These are phyloP conservation scores for Venustoraphidia nigricollis DNA, from an alignment of 2,888 invertebrate genomes.

Conservation along the genomic window DNA sequence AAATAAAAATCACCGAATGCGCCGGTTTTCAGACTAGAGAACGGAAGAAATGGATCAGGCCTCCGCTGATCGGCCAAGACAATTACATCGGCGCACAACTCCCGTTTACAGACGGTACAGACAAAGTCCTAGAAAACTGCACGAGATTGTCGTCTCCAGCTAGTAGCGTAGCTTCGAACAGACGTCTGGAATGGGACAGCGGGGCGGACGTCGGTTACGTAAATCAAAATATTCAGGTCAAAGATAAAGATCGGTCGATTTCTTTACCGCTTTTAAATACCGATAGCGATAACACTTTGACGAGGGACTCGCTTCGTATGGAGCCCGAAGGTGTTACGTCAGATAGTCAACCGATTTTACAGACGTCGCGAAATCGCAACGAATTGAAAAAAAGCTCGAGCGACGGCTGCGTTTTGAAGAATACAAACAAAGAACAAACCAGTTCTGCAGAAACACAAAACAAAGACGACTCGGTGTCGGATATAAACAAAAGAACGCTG, in stretches of 20 bases:
- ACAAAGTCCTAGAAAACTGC: constrained; percentile 5
- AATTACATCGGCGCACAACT: not conserved
- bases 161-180: constrained; percentile 56
- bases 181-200: constrained; percentile 76
- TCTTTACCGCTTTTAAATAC: constrained; percentile 3
- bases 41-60: constrained; percentile 24
- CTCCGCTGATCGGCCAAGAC: constrained; percentile 24
- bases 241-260: constrained; percentile 21
- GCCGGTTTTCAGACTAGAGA: constrained; percentile 16
- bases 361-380: no score
- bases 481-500: no score
- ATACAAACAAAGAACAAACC: no score
- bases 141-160: constrained; percentile 40
- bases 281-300: constrained; percentile 9
- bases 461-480: no score
- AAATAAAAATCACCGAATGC: not conserved
- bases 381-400: no score
- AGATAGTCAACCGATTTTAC: not conserved
- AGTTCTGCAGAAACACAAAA: no score
- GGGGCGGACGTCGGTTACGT: constrained; percentile 72
- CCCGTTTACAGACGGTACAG: not conserved
- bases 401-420: no score
- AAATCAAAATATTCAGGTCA: constrained; percentile 22
- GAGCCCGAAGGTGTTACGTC: constrained; percentile 7
- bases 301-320: constrained; percentile 4